phyloP scores from a whole-genome alignment of 2,113 vertebrate genomes.

The Noturus placidus region DNA sequence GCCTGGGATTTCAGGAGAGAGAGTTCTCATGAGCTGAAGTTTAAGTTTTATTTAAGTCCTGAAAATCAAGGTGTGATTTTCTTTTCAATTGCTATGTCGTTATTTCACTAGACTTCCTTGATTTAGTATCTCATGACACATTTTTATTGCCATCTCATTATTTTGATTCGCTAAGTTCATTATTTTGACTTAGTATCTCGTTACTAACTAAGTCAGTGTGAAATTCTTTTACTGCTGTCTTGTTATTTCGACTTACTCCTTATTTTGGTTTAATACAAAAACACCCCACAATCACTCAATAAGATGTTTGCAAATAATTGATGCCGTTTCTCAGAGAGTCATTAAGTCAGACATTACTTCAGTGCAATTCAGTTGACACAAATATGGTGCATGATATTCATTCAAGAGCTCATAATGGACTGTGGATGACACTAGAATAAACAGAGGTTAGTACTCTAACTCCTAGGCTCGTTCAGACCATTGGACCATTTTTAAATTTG shows the following conservation, averaged over 20 bases:
- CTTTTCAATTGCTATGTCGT: neutral
- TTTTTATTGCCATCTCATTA: neutral
- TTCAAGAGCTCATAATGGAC: neutral
- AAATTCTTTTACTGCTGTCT: neutral
- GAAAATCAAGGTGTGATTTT: neutral
- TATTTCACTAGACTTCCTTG: neutral
- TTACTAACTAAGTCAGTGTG: no score
- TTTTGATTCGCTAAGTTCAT: neutral
- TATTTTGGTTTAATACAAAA: neutral
- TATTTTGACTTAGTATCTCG: no score
- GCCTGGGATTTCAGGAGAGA: constrained; percentile 64
- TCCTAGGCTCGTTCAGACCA: neutral
- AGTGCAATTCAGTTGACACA: neutral
- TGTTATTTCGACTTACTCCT: neutral
- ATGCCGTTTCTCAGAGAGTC: neutral
- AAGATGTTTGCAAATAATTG: neutral
- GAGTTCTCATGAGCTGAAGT: neutral
- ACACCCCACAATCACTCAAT: neutral
- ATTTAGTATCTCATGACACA: neutral
- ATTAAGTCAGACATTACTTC: neutral
- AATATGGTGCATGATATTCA: neutral
- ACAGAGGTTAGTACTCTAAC: neutral
- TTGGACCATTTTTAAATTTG: neutral
- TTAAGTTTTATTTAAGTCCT: neutral
- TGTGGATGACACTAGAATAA: neutral